phyloP scores from a whole-genome alignment of 2,888 invertebrate genomes.

The Acanthosepion esculentum region DNA sequence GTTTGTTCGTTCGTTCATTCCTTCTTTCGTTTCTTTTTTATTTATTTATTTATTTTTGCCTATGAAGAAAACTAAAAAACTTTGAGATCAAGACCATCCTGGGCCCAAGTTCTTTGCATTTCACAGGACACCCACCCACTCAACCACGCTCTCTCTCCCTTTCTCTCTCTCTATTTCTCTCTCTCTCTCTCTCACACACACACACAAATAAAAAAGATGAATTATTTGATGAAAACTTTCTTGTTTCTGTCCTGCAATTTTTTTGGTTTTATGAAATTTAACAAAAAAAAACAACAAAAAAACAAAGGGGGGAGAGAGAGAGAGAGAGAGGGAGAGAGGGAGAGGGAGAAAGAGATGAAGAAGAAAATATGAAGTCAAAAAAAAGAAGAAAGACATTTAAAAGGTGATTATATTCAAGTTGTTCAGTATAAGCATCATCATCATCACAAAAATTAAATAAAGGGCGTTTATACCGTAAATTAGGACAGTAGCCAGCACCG shows the following conservation, averaged over 20 bases:
- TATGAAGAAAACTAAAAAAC: conserved; percentile 33
- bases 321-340: neutral
- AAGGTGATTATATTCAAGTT: conserved; percentile 8
- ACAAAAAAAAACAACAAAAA: neutral
- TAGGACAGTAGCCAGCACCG: conserved; percentile 24
- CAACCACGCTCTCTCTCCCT: neutral
- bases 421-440: conserved; percentile 33
- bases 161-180: neutral
- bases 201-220: neutral
- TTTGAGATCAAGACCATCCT: conserved; percentile 33
- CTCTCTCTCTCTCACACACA: neutral
- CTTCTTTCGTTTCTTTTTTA: neutral
- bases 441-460: conserved; percentile 23
- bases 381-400: conserved; percentile 2
- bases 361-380: neutral
- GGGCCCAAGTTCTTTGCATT: conserved; percentile 33
- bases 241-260: neutral
- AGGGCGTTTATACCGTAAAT: neutral
- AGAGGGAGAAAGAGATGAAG: neutral
- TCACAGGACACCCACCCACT: neutral
- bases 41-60: neutral
- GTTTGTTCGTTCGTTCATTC: conserved; percentile 13
- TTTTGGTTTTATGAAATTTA: neutral
- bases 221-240: neutral
- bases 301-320: neutral